Evolutionary conservation across 2,113 vertebrate species (phyloP), one percentile per base, ranked within the genome.

Genomic region (Stigmatopora argus): DNA sequence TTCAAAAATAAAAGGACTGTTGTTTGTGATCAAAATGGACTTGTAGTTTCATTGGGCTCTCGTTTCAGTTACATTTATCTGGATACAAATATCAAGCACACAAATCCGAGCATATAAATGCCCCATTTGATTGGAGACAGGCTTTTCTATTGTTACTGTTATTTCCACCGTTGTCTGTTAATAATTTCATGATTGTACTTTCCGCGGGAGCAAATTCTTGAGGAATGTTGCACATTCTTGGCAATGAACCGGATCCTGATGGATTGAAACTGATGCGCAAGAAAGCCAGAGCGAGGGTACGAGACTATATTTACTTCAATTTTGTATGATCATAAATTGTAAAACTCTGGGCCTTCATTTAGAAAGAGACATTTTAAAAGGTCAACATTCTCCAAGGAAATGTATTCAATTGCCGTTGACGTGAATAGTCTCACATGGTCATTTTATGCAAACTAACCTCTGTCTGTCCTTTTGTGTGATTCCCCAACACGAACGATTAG

Each of bases 381-480:
- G 26, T 31, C 9, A 11, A 31, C 21, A n/a, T 13, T 17, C 26
- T 34, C 26, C 7, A 35, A 34, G 18, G 62, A 51, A 64, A 64
- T 34, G 26, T 26, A 64, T 34, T 11, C 5, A n/a, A 7, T 45
- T 13, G 8, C 35, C 44, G 35, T 59, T 12, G 59, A 45, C 7
- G n/a, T 61, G 46, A 64, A 49, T 46, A 14, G 26, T 17, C 45
- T 59, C 13, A 31, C 7, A 31, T 23, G 34, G 58, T 41, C 4
- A 52, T 19, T 18, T 52, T n/a, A 35, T 49, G 62, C 62, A 64
- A 64, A 64, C 46, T 35, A 26, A 51, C 17, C 47, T 49, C 26
- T 49, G 34, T 63, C 2, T n/a, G 34, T 63, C 2, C 12, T 18
- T 49, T 31, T 31, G 15, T 17, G 31, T 63, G 15, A 46, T 31